Base-by-base conservation (phyloP, 1,140 invertebrate genomes). In the Lepidurus packardi region DNA sequence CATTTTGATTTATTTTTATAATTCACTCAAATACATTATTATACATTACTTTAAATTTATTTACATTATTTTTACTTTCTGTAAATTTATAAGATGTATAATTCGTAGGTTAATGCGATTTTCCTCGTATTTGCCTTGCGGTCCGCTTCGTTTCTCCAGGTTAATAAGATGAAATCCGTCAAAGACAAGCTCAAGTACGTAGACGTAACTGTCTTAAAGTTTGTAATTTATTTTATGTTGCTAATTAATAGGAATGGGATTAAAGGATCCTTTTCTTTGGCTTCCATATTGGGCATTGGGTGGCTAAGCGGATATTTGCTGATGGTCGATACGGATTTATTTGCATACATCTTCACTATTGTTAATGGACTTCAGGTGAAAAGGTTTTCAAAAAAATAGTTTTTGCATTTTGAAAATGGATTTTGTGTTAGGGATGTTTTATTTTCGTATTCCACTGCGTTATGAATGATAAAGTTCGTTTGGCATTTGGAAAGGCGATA, bases 371-470 rank as follows among this genome's bases (percentile, higher is more conserved):
- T 88, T 2, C 87, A 78, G 73, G 78, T 78, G 44, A 53, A 21
- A n/a, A 34, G 44, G 42, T n/a, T 7, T 75, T 7, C 8, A 75
- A 76, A 13, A 13, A 43, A 10, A 47, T 44, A 8, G 43, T 76
- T 7, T 24, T 43, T n/a, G 8, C 1, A 7, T 10, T 76, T 16
- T 76, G 7, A n/a, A 76, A 16, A 45, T 76, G 7, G 4, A 47
- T 53, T 41, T 41, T 41, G 21, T 77, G 34, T 53, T 34, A 87
- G 81, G 88, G 88, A 16, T 78, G 87, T 73, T 86, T 88, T 78
- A 88, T 88, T 76, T 87, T 89, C 78, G 79, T 86, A 44, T 86
- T 88, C 79, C 87, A 88, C 81, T 88, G 88, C 47, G 75, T 88
- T 42, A 81, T 84, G 75, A 87, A 89, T 80, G 86, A 88, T 25